Percentiles rank a stretch among this genome's conserved stretches.
Evolutionary conservation across 2,113 vertebrate genomes (phyloP).

Genomic region (Semicossyphus pulcher): DNA sequence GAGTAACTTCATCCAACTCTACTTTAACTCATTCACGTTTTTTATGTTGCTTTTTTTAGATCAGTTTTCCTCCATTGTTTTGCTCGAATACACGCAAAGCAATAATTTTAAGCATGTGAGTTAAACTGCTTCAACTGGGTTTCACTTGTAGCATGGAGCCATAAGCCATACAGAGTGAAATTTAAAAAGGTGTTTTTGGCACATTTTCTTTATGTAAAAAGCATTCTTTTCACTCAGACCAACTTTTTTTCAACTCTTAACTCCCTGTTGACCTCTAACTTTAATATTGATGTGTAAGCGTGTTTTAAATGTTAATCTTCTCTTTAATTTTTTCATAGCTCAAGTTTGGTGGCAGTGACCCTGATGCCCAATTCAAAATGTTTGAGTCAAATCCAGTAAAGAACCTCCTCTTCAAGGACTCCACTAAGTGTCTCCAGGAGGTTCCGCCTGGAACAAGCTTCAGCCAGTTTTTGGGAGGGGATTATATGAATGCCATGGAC

Average conservation of each 20-base stretch:
- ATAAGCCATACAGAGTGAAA: no score
- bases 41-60: no score
- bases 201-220: no score
- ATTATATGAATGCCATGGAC: slow-evolving; percentile 64
- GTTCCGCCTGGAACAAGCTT: slow-evolving; percentile 11
- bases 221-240: background rate
- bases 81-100: no score
- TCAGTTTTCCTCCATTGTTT: no score
- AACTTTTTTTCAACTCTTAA: no score
- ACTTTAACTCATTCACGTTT: background rate
- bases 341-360: slow-evolving; percentile 22
- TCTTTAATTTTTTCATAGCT: slow-evolving; percentile 51
- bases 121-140: no score
- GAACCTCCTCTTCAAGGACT: slow-evolving; percentile 86
- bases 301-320: background rate
- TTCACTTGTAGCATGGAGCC: no score
- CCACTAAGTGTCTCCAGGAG: slow-evolving; percentile 83
- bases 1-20: no score
- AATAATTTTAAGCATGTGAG: no score
- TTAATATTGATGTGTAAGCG: background rate
- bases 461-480: slow-evolving; percentile 65
- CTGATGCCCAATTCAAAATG: slow-evolving; percentile 53
- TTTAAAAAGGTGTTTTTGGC: no score
- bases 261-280: background rate
- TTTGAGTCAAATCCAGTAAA: slow-evolving; percentile 72